phyloP scores from a whole-genome alignment of 2,113 vertebrate genomes.

The Catagonus wagneri region DNA sequence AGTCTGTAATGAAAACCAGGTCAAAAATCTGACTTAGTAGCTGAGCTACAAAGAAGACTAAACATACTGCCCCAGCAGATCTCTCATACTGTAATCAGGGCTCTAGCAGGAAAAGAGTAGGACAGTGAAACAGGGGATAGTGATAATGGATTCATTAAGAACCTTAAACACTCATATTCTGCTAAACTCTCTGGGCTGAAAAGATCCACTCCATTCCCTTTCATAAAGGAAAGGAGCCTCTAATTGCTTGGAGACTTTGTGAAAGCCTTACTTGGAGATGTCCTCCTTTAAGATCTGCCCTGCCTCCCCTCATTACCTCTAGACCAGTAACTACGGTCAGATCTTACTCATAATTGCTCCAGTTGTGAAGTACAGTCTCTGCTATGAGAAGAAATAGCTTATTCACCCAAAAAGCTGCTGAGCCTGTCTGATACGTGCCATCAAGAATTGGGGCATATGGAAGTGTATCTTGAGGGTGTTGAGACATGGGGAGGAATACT shows the following conservation, averaged over 20 bases:
- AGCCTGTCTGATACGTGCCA: not conserved
- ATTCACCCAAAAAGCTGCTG: not conserved
- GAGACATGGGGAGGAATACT: not conserved
- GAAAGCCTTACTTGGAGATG: not conserved
- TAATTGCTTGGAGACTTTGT: not conserved
- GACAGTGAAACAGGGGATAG: not conserved
- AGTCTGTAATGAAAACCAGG: constrained; percentile 8
- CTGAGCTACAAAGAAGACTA: constrained; percentile 17
- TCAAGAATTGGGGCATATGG: not conserved
- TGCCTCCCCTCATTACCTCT: not conserved
- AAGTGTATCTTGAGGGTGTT: not conserved
- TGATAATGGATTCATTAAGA: not conserved
- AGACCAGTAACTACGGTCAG: not conserved
- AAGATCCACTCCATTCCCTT: not conserved
- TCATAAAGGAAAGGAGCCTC: not conserved
- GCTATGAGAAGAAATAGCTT: not conserved
- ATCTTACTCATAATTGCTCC: not conserved
- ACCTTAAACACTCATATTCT: not conserved
- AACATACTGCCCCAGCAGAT: not conserved
- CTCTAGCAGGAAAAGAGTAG: not conserved
- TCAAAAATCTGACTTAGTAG: not conserved
- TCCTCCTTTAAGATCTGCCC: not conserved
- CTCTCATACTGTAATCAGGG: not conserved
- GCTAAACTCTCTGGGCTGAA: not conserved
- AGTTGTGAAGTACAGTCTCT: not conserved